Conservation (phyloP, 1,140 invertebrate genomes). For the Leptestheria dahalacensis region DNA sequence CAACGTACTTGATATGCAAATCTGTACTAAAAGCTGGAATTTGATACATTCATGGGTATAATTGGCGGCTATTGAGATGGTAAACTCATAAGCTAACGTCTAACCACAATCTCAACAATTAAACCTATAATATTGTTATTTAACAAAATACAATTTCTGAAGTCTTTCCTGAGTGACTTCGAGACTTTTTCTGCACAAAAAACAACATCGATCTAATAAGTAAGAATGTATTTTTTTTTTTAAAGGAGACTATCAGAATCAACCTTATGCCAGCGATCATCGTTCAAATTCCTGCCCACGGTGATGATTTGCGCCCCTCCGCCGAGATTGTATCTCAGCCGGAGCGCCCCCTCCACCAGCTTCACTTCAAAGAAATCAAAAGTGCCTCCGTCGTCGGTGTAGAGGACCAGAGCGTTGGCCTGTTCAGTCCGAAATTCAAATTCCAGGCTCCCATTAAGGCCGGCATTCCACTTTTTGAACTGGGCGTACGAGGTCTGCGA, state of each 20-base stretch:
- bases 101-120: no score
- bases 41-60: no score
- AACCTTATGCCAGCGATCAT: slow-evolving; percentile 81
- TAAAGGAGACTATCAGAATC: slow-evolving; percentile 27
- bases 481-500: slow-evolving; percentile 72
- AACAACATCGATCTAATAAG: no score
- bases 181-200: no score
- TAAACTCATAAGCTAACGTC: no score
- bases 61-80: no score
- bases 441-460: slow-evolving; percentile 67
- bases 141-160: no score
- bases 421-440: slow-evolving; percentile 84
- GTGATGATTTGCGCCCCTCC: slow-evolving; percentile 73
- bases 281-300: slow-evolving; percentile 66
- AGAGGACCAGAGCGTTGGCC: slow-evolving; percentile 72
- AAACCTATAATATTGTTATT: no score
- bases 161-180: no score
- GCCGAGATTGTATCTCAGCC: slow-evolving; percentile 71
- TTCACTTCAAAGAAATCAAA: slow-evolving; percentile 93
- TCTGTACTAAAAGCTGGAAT: no score
- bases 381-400: slow-evolving; percentile 84
- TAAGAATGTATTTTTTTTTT: no score
- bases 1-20: no score
- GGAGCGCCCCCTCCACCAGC: slow-evolving; percentile 73
- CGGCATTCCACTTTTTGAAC: slow-evolving; percentile 76